Evolutionary conservation across 2,797 vertebrate species (phyloP).

Genomic region (Kryptopterus vitreolus): DNA sequence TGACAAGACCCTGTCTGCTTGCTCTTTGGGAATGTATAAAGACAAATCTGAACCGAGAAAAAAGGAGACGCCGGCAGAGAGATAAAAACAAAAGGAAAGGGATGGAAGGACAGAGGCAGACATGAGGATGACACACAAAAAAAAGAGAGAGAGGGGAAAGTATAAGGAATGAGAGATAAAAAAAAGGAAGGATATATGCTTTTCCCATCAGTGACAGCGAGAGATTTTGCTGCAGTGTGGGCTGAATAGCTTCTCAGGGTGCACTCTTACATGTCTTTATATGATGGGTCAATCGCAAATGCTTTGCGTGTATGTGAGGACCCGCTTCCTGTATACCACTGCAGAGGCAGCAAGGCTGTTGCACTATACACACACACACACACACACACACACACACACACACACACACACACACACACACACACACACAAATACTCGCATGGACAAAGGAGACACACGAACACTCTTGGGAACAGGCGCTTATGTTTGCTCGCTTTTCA

Average conservation of each 20-base stretch:
- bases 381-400: slow-evolving; percentile 38
- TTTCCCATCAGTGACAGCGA: slow-evolving; percentile 24
- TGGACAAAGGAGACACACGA: slow-evolving; percentile 50
- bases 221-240: slow-evolving; percentile 35
- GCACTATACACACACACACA: slow-evolving; percentile 30
- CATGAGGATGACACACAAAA: neutral
- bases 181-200: slow-evolving; percentile 32
- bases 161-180: slow-evolving; percentile 4
- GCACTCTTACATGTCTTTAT: slow-evolving; percentile 66
- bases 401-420: slow-evolving; percentile 25
- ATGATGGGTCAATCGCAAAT: slow-evolving; percentile 64
- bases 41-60: slow-evolving; percentile 58
- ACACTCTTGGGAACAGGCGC: slow-evolving; percentile 56
- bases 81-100: slow-evolving; percentile 29
- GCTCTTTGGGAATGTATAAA: slow-evolving; percentile 62
- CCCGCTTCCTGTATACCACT: slow-evolving; percentile 64
- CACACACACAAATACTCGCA: slow-evolving; percentile 30
- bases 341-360: slow-evolving; percentile 49
- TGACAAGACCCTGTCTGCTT: slow-evolving; percentile 53
- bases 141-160: slow-evolving; percentile 12
- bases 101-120: slow-evolving; percentile 22
- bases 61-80: slow-evolving; percentile 17
- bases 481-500: slow-evolving; percentile 71
- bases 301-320: slow-evolving; percentile 63
- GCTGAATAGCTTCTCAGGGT: slow-evolving; percentile 56